A percentile compares a stretch with the other conserved stretches of the same genome.
These are phyloP conservation scores for Callorhinus ursinus DNA, from an alignment of 2,113 vertebrate species.

Conservation along the genomic window DNA sequence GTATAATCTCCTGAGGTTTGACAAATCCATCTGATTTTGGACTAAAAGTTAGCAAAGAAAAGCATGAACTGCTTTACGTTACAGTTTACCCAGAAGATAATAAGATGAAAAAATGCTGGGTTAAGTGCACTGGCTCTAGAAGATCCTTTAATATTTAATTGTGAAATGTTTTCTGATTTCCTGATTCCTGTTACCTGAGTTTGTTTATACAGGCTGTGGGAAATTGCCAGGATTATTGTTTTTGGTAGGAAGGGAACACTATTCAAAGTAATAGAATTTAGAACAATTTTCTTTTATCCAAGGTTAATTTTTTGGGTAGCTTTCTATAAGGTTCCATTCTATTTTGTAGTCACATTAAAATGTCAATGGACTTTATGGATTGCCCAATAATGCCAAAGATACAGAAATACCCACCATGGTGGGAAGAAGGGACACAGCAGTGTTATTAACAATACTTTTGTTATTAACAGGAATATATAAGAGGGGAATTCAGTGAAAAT, in stretches of 20 bases:
- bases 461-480: background rate
- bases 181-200: background rate
- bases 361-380: constrained; percentile 37
- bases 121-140: background rate
- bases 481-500: constrained; percentile 22
- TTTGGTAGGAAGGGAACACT: background rate
- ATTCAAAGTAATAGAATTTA: constrained; percentile 9
- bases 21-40: background rate
- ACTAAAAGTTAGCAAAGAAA: background rate
- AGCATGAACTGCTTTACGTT: background rate
- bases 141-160: constrained; percentile 41
- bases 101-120: background rate
- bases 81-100: background rate
- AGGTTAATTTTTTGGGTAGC: constrained; percentile 27
- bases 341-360: constrained; percentile 58
- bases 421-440: background rate
- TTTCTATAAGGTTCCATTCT: constrained; percentile 32
- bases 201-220: background rate
- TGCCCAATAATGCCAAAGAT: background rate
- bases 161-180: constrained; percentile 36
- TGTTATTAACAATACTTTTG: constrained; percentile 29
- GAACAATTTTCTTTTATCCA: constrained; percentile 58
- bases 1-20: background rate
- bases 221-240: background rate
- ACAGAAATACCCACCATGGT: background rate